Percentiles rank a stretch among this genome's conserved stretches.
These are phyloP conservation scores for Hippocampus zosterae DNA, from an alignment of 2,113 vertebrate genomes.

Conservation along the genomic window DNA sequence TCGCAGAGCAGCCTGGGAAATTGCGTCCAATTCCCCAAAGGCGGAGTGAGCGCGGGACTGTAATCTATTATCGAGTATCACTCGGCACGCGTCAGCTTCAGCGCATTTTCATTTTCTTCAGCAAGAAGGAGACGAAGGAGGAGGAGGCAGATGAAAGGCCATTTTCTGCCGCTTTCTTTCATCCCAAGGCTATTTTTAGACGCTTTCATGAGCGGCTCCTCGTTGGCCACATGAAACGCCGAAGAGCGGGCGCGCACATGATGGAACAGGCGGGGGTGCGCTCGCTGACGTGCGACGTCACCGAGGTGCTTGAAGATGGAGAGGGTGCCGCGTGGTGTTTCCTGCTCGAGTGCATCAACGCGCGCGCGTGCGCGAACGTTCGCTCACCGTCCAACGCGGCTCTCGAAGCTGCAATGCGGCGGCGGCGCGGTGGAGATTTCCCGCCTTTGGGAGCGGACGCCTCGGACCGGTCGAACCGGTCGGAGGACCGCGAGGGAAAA, in stretches of 20 bases:
- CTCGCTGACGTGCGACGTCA: background rate
- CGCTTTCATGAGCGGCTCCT: conserved; percentile 6
- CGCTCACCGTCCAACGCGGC: no score
- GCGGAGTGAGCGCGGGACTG: background rate
- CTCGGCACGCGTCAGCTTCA: background rate
- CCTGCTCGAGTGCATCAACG: no score
- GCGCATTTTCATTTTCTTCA: background rate
- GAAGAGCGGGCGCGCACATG: background rate
- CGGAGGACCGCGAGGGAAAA: background rate
- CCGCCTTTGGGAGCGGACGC: background rate
- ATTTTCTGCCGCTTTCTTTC: conserved; percentile 39
- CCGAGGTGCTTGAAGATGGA: no score
- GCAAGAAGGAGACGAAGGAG: background rate
- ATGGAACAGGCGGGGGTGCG: background rate
- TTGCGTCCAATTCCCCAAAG: background rate
- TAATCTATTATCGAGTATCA: conserved; percentile 9
- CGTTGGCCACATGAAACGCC: background rate
- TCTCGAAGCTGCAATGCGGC: background rate
- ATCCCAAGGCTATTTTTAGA: conserved; percentile 55
- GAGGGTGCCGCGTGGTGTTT: no score
- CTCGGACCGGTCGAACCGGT: background rate
- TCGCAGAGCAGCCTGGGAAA: background rate
- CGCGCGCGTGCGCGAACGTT: no score
- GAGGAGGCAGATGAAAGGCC: conserved; percentile 44
- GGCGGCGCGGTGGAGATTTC: background rate